Base-by-base conservation (phyloP, 2,888 invertebrate species). In the Macrophya alboannulata region DNA sequence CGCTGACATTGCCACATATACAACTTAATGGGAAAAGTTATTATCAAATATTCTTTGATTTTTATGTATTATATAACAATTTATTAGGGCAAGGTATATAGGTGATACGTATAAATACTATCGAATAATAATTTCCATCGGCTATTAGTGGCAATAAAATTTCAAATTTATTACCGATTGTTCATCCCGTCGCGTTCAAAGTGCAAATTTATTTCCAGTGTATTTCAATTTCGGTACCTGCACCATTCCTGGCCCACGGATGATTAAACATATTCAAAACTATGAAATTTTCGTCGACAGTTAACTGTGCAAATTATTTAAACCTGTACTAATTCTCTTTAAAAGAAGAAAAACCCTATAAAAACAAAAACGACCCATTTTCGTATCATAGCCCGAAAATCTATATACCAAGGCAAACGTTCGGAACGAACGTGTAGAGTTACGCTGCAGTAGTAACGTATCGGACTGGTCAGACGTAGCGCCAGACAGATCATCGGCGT, bases 131-230 rank as follows among this genome's bases (percentile, higher is more conserved):
- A 93, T 93, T 92, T 91, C 88, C 89, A 90, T 89, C 90, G 91
- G 91, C 92, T 92, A 93, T 92, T 92, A 92, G 91, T 92, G 92
- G 93, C 92, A 92, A 93, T 93, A 92, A 93, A 93, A 93, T 92
- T 92, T 89, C 88, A 92, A 90, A 93, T 93, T 93, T 92, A 93
- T 92, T 91, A 92, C 89, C 87, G 77, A 86, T 84, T 85, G 86
- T 83, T 86, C 84, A 86, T 82, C 74, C 85, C 83, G 86, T 43
- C 25, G 74, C 10, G 12, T 45, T 45, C 21, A n/a, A 45, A 25
- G 17, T 74, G 31, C 31, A 37, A 25, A 62, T 25, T 62, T 68
- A 68, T 37, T 37, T 68, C 68, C 68, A 17, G 37, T 37, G 10
- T 25, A 25, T 62, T 25, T 68, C 68, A 68, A 25, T 21, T 68